Evolutionary conservation across 2,888 invertebrate genomes (phyloP).

Genomic region (Eupeodes latifasciatus): DNA sequence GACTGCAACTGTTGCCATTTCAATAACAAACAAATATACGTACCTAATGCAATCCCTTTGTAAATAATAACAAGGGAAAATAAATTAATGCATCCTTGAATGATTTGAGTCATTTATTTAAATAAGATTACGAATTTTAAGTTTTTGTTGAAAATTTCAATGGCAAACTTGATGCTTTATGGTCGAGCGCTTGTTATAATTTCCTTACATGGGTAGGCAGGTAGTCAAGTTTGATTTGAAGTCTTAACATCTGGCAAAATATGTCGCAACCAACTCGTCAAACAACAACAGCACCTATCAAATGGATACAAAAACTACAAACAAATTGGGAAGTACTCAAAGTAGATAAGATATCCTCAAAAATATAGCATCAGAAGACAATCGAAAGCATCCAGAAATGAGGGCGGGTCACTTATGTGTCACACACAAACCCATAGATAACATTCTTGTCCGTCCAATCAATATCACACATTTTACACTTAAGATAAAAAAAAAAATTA

Average conservation of each 20-base stretch:
- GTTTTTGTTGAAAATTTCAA: too few relatives aligned
- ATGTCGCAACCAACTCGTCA: background rate
- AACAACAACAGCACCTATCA: background rate
- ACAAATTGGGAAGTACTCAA: background rate
- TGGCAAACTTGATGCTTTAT: background rate
- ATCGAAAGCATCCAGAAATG: slow-evolving; percentile 59
- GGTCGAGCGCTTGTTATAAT: background rate
- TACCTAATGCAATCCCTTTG: too few relatives aligned
- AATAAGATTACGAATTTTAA: too few relatives aligned
- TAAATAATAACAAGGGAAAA: too few relatives aligned
- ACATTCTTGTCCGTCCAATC: slow-evolving; percentile 60
- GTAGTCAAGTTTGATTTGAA: background rate
- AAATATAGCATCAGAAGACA: slow-evolving; percentile 11
- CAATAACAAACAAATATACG: too few relatives aligned
- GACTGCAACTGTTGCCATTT: too few relatives aligned
- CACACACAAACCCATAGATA: slow-evolving; percentile 71
- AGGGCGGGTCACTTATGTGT: slow-evolving; percentile 76
- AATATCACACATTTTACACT: slow-evolving; percentile 55
- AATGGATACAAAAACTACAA: background rate
- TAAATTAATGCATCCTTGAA: too few relatives aligned
- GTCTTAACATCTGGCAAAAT: background rate
- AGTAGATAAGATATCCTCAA: background rate
- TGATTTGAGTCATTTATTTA: too few relatives aligned
- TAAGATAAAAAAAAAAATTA: slow-evolving; percentile 46
- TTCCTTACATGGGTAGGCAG: background rate